Percentiles rank a stretch among this genome's conserved stretches.
Evolutionary conservation across 2,888 invertebrate genomes (phyloP).

Genomic region (Dendrolimus houi): DNA sequence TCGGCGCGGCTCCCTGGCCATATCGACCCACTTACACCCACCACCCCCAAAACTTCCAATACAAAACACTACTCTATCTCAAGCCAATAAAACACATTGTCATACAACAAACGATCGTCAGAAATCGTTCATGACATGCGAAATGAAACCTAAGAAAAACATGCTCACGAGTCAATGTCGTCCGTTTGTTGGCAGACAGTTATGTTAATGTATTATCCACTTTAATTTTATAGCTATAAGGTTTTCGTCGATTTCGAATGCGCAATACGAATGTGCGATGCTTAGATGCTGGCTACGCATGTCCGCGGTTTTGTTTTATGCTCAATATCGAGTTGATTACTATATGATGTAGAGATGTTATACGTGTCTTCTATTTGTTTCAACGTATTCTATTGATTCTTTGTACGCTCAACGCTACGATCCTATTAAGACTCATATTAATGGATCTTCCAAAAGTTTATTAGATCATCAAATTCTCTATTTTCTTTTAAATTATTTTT

Average conservation of each 20-base stretch:
- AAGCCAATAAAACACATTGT: constrained; percentile 30
- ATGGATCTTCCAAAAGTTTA: no score
- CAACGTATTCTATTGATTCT: constrained; percentile 1
- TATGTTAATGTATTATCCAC: constrained; percentile 56
- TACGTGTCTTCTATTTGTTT: not conserved
- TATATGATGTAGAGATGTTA: constrained; percentile 5
- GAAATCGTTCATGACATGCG: constrained; percentile 28
- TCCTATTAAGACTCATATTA: no score
- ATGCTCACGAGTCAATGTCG: constrained; percentile 48
- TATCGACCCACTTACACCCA: constrained; percentile 64
- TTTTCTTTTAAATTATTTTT: no score
- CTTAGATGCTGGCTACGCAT: constrained; percentile 61
- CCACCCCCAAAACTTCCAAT: constrained; percentile 23
- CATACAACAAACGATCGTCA: constrained; percentile 15
- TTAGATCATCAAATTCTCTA: no score
- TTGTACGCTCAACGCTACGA: not conserved
- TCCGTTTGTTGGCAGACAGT: constrained; percentile 25
- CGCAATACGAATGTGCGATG: constrained; percentile 38
- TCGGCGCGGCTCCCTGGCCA: constrained; percentile 49
- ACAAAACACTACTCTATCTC: constrained; percentile 56
- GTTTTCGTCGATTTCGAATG: constrained; percentile 33
- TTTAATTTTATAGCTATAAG: constrained; percentile 52
- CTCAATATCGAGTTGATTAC: constrained; percentile 7
- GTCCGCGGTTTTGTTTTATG: constrained; percentile 54
- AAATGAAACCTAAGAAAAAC: constrained; percentile 55